These are phyloP conservation scores for Pantelozetes paolii DNA, from an alignment of 2,888 invertebrate species.

Conservation along the genomic window DNA sequence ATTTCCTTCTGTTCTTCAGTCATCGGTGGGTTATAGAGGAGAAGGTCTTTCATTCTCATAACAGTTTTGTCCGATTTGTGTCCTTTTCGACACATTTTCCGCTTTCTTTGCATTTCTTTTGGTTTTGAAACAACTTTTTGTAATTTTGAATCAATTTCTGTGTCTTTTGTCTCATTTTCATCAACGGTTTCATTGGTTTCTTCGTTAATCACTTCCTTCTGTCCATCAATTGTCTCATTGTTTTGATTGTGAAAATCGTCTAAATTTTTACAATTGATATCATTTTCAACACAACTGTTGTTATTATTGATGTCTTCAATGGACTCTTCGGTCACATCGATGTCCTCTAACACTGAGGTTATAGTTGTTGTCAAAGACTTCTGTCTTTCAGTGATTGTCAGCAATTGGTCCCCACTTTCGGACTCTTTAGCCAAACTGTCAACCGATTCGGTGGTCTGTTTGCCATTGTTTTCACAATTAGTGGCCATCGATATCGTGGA, in stretches of 20 bases:
- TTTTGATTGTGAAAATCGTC: neutral
- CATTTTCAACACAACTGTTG: neutral
- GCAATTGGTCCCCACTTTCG: neutral
- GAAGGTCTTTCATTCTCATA: constrained; percentile 85
- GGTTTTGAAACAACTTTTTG: neutral
- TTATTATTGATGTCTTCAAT: neutral
- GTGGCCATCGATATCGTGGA: no score
- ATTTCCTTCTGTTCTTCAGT: constrained; percentile 42
- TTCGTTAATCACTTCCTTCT: neutral
- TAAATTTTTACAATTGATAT: neutral
- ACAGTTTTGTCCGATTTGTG: constrained; percentile 46
- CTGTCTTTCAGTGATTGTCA: neutral
- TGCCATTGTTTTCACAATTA: neutral
- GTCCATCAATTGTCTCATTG: neutral
- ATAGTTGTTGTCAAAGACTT: neutral
- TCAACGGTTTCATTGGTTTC: neutral
- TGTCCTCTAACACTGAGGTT: neutral
- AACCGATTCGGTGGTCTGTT: neutral
- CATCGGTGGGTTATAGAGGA: constrained; percentile 74
- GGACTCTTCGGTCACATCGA: neutral
- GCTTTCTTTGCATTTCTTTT: neutral
- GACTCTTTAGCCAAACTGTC: neutral
- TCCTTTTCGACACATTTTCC: neutral
- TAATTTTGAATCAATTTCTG: neutral
- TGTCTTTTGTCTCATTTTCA: neutral